phyloP scores from a whole-genome alignment of 2,888 invertebrate genomes.

The Drosophila sordidapex region DNA sequence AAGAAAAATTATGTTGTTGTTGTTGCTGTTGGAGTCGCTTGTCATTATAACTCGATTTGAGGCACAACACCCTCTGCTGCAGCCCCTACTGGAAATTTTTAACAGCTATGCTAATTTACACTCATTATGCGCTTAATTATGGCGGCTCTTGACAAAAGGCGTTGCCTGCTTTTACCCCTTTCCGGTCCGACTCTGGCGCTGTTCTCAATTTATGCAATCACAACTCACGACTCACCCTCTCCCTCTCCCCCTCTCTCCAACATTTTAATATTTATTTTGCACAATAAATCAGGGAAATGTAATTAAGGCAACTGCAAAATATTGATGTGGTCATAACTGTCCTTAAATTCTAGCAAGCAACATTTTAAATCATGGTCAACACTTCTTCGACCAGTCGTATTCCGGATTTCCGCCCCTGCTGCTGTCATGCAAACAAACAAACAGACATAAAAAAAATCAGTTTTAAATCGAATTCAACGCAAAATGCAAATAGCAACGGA shows the following conservation, averaged over 20 bases:
- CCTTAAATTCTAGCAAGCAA: background rate
- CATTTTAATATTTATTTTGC: slow-evolving; percentile 9
- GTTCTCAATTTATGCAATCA: slow-evolving; percentile 54
- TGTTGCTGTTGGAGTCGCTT: slow-evolving; percentile 41
- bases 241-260: background rate
- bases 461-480: slow-evolving; percentile 44
- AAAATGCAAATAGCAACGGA: slow-evolving; percentile 35
- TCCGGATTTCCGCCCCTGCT: background rate
- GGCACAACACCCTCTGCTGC: background rate
- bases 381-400: background rate
- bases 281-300: slow-evolving; percentile 21
- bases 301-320: background rate
- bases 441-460: slow-evolving; percentile 38
- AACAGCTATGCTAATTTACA: slow-evolving; percentile 64
- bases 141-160: slow-evolving; percentile 36
- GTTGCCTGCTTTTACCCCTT: slow-evolving; percentile 36
- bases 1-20: background rate
- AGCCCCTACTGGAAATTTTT: slow-evolving; percentile 31
- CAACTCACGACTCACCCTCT: background rate
- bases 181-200: slow-evolving; percentile 17
- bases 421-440: background rate
- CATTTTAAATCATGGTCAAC: background rate
- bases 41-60: slow-evolving; percentile 69
- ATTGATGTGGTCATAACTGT: background rate
- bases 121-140: slow-evolving; percentile 69